Evolutionary conservation across 1,140 invertebrate species (phyloP).

Genomic region (Amphibalanus amphitrite): DNA sequence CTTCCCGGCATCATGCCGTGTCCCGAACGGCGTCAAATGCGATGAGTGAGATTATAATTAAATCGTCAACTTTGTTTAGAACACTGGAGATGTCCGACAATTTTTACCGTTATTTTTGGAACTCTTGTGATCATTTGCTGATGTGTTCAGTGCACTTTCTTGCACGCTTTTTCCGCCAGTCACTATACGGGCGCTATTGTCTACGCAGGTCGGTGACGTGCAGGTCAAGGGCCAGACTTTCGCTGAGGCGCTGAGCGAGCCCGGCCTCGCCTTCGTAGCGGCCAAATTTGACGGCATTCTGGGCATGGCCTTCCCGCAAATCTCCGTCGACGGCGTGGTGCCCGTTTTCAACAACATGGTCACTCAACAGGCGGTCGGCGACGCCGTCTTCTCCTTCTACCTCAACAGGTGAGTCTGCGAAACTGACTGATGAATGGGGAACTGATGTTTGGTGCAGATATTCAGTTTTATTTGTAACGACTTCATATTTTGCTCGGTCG

Average conservation of each 20-base stretch:
- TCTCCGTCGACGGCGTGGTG: conserved; percentile 68
- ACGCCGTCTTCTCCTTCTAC: conserved; percentile 91
- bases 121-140: too few species aligned
- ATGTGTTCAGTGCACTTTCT: too few species aligned
- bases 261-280: conserved; percentile 47
- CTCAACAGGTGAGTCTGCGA: conserved; percentile 45
- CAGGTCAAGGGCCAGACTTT: conserved; percentile 70
- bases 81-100: background rate
- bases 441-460: too few species aligned
- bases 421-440: too few species aligned
- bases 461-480: too few species aligned
- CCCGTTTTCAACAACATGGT: conserved; percentile 93
- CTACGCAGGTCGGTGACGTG: conserved; percentile 48
- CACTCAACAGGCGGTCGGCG: conserved; percentile 53
- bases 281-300: conserved; percentile 81
- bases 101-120: background rate
- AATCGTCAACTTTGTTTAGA: too few species aligned
- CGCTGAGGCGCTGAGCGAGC: conserved; percentile 88
- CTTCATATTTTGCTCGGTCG: too few species aligned
- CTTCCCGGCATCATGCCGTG: too few species aligned
- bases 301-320: conserved; percentile 76
- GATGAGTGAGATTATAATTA: too few species aligned
- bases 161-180: conserved; percentile 1
- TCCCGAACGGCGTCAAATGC: too few species aligned
- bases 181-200: conserved; percentile 8